Base-by-base conservation (phyloP, 2,888 invertebrate genomes). In the Melanchra persicariae region DNA sequence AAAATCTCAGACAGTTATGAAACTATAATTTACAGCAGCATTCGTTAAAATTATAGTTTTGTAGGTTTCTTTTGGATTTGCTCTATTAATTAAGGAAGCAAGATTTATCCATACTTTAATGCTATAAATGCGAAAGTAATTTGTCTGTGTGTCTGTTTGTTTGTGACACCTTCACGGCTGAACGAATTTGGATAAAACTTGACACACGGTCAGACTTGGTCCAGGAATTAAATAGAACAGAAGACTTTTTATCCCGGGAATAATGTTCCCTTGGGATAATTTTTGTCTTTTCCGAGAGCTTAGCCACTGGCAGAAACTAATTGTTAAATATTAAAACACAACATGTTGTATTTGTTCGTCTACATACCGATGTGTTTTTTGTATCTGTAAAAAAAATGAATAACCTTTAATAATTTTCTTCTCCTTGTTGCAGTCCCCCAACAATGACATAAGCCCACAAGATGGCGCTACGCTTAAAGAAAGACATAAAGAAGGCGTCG, bases 401-500 rank as follows among this genome's bases (percentile, higher is more conserved):
- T 8, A 34, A 34, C 6, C 0, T 12, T 22, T 15, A 15, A 2
- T 15, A 40, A 40, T 15, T 40, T 4, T 15, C 49, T 74, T 49
- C 24, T 57, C 4, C 86, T 91, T 91, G 93, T 93, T 5, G 87
- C 94, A 80, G 84, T 74, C 65, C 57, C 67, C 81, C 83, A 91
- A 95, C 93, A 91, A 95, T 95, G 95, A 88, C 95, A 94, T 95
- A 96, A 89, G 82, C 77, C 74, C 60, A 62, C 91, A 97, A 96
- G 90, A 98, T 98, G 98, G 98, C 98, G 92, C 95, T 98, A 90
- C 97, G 98, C 95, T 93, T 98, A 87, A 97, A 98, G 92, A 98
- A 98, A 93, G 98, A 98, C 92, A 98, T 98, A 88, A 98, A 98
- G 95, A 98, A 98, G 91, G 98, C 98, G 74, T 98, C 98, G 49